These are phyloP conservation scores for Sebastolobus altivelis DNA, from an alignment of 2,797 vertebrate genomes.

Conservation along the genomic window DNA sequence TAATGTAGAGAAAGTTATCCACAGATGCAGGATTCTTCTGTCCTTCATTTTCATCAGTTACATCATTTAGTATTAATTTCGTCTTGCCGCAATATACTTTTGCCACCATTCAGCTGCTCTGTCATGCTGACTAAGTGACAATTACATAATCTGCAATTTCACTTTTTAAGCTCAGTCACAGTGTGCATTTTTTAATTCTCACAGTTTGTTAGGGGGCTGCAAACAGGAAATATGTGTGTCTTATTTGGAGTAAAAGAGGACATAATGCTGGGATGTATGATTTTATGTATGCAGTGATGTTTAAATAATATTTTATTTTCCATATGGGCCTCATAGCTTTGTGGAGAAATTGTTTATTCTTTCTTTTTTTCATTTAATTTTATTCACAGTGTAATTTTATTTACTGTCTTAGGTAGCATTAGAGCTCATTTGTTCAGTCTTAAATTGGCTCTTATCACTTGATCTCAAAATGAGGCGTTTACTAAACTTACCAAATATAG, in stretches of 20 bases:
- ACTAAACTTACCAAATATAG: not conserved
- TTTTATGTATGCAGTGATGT: not conserved
- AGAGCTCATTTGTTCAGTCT: not conserved
- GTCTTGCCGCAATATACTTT: not conserved
- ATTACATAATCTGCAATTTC: not conserved
- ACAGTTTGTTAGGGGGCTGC: not conserved
- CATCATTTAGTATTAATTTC: not conserved
- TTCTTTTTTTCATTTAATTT: not conserved
- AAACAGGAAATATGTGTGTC: not conserved
- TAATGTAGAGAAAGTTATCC: not conserved
- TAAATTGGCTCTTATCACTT: not conserved
- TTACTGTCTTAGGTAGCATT: not conserved
- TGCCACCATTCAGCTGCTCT: not conserved
- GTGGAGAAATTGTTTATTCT: not conserved
- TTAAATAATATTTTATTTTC: not conserved
- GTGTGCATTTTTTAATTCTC: not conserved
- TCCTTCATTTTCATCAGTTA: not conserved
- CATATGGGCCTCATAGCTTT: not conserved
- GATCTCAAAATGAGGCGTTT: not conserved
- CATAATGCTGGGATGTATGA: not conserved
- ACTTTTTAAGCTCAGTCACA: not conserved
- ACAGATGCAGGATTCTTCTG: not conserved
- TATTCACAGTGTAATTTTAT: not conserved
- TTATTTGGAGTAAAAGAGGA: not conserved
- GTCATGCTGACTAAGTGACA: not conserved